These are phyloP conservation scores for Neoitamus cyanurus DNA, from an alignment of 2,888 invertebrate species.

Conservation along the genomic window DNA sequence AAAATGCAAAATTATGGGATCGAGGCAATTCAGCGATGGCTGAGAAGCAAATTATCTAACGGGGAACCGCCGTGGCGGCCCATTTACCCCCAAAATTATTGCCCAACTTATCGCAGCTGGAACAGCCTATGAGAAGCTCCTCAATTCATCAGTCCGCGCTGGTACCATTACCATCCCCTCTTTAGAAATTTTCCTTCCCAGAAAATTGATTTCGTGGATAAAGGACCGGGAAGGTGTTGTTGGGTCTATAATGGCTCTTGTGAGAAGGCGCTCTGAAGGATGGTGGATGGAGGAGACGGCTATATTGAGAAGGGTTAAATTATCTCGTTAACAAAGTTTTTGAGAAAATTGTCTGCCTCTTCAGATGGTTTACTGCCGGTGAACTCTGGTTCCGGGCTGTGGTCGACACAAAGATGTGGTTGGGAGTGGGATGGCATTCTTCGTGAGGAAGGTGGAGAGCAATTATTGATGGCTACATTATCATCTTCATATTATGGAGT, in stretches of 20 bases:
- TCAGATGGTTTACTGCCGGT: not conserved
- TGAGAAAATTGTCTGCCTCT: conserved; percentile 30
- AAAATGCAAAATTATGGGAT: not conserved
- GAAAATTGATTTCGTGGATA: conserved; percentile 13
- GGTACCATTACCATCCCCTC: not conserved
- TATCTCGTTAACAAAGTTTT: conserved; percentile 49
- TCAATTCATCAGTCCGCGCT: not conserved
- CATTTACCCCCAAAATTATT: not conserved
- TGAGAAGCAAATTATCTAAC: not conserved
- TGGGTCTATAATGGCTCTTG: not conserved
- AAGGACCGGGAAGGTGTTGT: not conserved
- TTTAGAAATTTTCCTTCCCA: not conserved
- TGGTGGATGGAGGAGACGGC: not conserved
- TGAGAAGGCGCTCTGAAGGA: not conserved
- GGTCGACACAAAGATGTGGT: not conserved
- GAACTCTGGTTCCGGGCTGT: not conserved
- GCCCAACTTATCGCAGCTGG: not conserved
- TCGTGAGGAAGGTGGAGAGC: not conserved
- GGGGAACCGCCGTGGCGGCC: not conserved
- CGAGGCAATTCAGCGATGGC: not conserved
- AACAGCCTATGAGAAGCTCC: not conserved
- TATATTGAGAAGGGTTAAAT: conserved; percentile 46
- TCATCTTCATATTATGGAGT: not conserved
- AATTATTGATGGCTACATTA: conserved; percentile 21
- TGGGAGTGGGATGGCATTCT: not conserved